phyloP scores from a whole-genome alignment of 1,140 invertebrate species.

The Drosophila lini region DNA sequence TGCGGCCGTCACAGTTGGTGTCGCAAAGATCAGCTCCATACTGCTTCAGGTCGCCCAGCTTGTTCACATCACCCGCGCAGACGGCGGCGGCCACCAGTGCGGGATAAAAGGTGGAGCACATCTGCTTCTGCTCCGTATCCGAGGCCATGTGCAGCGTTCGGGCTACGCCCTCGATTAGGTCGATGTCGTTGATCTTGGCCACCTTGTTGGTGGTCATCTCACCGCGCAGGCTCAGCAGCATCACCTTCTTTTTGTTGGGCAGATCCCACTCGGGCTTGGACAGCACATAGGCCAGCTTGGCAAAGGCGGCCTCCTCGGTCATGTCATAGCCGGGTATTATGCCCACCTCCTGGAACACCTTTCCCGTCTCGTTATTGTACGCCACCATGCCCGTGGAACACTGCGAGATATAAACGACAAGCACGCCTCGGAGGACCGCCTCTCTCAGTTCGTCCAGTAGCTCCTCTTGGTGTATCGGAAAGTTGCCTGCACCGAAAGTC shows the following conservation, averaged over 20 bases:
- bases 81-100: conserved; percentile 91
- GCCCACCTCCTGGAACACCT: conserved; percentile 87
- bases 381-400: conserved; percentile 91
- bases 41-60: conserved; percentile 73
- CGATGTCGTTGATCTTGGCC: conserved; percentile 73
- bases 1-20: conserved; percentile 90
- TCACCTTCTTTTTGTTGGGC: conserved; percentile 90
- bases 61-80: conserved; percentile 86
- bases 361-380: conserved; percentile 91
- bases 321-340: conserved; percentile 96
- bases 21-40: conserved; percentile 91
- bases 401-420: conserved; percentile 97
- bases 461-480: conserved; percentile 92
- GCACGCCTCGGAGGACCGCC: conserved; percentile 91
- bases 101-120: conserved; percentile 91
- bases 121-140: conserved; percentile 88
- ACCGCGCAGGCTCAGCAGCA: conserved; percentile 89
- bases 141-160: conserved; percentile 88
- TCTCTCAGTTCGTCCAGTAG: conserved; percentile 89
- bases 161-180: conserved; percentile 88
- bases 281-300: conserved; percentile 96
- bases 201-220: conserved; percentile 85
- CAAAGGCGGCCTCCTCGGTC: conserved; percentile 96
- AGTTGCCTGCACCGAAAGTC: conserved; percentile 96
- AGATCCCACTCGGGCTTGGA: conserved; percentile 91